phyloP scores from a whole-genome alignment of 2,113 vertebrate species.

The Thamnaconus septentrionalis region DNA sequence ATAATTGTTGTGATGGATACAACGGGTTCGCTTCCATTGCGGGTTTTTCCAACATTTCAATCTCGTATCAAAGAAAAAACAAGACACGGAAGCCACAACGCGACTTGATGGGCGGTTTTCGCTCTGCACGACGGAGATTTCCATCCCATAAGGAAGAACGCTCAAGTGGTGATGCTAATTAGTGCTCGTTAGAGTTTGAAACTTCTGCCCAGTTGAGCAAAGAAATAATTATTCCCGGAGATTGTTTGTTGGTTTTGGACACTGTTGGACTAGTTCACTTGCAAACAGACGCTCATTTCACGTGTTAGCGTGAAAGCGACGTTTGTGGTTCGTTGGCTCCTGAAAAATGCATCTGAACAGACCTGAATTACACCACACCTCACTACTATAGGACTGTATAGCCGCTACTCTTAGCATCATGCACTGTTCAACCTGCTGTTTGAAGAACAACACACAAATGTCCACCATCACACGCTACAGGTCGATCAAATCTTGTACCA shows the following conservation, averaged over 20 bases:
- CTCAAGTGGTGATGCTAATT: conserved; percentile 8
- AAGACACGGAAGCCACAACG: conserved; percentile 32
- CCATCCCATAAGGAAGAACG: conserved; percentile 34
- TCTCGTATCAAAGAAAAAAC: conserved; percentile 39
- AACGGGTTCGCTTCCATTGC: conserved; percentile 3
- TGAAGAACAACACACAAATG: too few species aligned
- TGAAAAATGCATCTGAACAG: too few species aligned
- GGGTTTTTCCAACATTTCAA: conserved; percentile 17
- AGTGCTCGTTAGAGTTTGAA: not conserved
- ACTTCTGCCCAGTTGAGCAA: conserved; percentile 9
- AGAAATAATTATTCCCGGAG: not conserved
- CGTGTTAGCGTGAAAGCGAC: too few species aligned
- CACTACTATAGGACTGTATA: too few species aligned
- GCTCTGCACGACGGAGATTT: conserved; percentile 49
- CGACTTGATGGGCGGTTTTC: conserved; percentile 46
- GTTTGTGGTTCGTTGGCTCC: too few species aligned
- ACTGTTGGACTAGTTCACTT: too few species aligned
- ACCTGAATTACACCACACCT: too few species aligned
- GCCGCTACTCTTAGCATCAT: too few species aligned
- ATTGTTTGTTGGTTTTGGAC: conserved; percentile 23
- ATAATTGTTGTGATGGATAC: conserved; percentile 12
- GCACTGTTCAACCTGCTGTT: too few species aligned
- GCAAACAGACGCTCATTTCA: too few species aligned
- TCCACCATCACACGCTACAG: too few species aligned
- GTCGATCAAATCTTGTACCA: too few species aligned